Base-by-base conservation (phyloP, 2,113 vertebrate species). In the Podocnemis expansa region DNA sequence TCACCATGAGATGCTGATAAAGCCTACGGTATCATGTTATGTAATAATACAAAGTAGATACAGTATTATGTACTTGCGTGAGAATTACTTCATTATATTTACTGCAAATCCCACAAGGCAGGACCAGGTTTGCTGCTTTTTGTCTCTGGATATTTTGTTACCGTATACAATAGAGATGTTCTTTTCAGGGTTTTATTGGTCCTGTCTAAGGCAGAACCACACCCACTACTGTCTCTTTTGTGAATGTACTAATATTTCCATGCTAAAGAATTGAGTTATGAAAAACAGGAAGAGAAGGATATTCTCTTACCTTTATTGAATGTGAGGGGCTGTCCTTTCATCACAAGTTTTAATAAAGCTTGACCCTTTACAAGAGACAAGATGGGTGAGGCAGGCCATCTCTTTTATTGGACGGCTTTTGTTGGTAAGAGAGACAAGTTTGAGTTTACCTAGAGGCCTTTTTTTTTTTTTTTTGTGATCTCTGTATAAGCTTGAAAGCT, bases 11-110 rank as follows among this genome's bases (percentile, higher is more conserved):
- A 1, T 82, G 88, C 89, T 80, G 82, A 84, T 82, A 47, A 83
- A 89, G 80, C 83, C 43, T 38, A 1, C 0, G 5, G 2, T 5
- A 12, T 0, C 14, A 78, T 73, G 78, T 63, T 76, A 22, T 29
- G 17, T 38, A 52, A 38, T 25, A 76, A 10, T 6, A 51, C 22
- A 0, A 3, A 7, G 84, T 10, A 73, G 88, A 38, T 51, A 78
- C 10, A 31, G n/a, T 41, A 5, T 89, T 89, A 92, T 1, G 0
- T 13, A 85, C 80, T 0, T 3, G 51, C 0, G 0, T 41, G 51
- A 38, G 70, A 54, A 38, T 70, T 1, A 0, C 4, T 38, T 1
- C 0, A 5, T 22, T 6, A 6, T 75, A 16, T n/a, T 81, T 4
- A 4, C 5, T 10, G 84, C n/a, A 3, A 19, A 5, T 43, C 56